Evolutionary conservation across 1,140 invertebrate species (phyloP), one percentile per base, ranked within the genome.

Genomic region (Pollicipes pollicipes): DNA sequence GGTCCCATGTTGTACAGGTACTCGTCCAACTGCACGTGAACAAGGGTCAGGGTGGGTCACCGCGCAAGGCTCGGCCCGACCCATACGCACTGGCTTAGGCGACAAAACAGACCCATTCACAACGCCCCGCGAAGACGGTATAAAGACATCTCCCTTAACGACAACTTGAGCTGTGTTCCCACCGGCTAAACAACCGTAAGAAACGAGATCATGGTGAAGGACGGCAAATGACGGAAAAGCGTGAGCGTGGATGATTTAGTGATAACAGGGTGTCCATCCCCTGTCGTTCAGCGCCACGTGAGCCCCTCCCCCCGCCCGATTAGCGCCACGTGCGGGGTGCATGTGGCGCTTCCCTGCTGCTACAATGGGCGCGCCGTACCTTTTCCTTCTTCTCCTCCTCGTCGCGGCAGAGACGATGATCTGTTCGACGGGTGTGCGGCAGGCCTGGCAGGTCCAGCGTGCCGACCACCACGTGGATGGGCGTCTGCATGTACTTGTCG

Each of bases 391-490:
- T 83, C 77, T 92, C 92, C 16, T 90, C 88, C 3, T 88, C 85
- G 71, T 90, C 87, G 17, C 85, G 58, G 63, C 71, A 72, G 16
- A 66, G 27, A 73, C 30, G 16, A 72, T 68, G 58, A 69, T 35
- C 58, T 74, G 71, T 32, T 71, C 70, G 26, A 74, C 70, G 30
- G n/a, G n/a, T n/a, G 73, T 74, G 68, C 70, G 77, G 31, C 79
- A 77, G 74, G 80, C 80, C n/a, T 80, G n/a, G 78, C 67, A 84
- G 82, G 80, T 97, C 91, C 13, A 96, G 80, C 0, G 88, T 87
- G 26, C 93, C 93, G 30, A 97, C 88, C 80, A 87, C 90, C 3
- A 97, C 88, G 82, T 93, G 90, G 30, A 95, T 83, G 0, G 94
- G 93, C 81, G 94, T 84, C 67, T 84, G 87, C 87, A 93, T 91